These are phyloP conservation scores for Tolypeutes matacus DNA, from an alignment of 2,797 vertebrate species.

Conservation along the genomic window DNA sequence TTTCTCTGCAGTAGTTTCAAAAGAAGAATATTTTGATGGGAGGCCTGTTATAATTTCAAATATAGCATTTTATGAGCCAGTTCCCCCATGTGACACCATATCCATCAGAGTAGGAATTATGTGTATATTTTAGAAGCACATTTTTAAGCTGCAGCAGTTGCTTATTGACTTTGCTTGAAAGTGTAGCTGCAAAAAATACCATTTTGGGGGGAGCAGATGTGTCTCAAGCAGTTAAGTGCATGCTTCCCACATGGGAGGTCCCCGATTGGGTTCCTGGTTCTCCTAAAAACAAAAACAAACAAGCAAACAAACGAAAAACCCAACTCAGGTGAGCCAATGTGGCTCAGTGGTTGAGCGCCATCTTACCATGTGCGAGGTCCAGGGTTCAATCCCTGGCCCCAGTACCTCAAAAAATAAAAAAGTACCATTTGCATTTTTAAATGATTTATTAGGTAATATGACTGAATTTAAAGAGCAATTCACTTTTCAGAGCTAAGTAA, in stretches of 20 bases:
- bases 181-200: neutral
- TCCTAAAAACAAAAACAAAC: too few species aligned
- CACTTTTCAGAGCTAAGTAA: neutral
- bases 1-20: conserved; percentile 10
- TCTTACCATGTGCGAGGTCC: too few species aligned
- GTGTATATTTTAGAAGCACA: neutral
- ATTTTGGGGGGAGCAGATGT: neutral
- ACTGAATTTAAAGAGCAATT: conserved; percentile 5
- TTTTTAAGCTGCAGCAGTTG: neutral
- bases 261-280: too few species aligned
- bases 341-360: too few species aligned
- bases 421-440: conserved; percentile 19
- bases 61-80: neutral
- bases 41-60: neutral
- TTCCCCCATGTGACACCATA: neutral
- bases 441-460: neutral
- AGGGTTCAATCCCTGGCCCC: too few species aligned
- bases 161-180: conserved; percentile 44
- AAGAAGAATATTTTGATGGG: neutral
- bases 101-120: neutral
- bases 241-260: too few species aligned
- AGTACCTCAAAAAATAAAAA: neutral
- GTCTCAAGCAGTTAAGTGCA: too few species aligned
- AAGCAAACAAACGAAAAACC: too few species aligned
- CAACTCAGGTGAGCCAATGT: too few species aligned